Evolutionary conservation across 2,888 invertebrate species (phyloP), one percentile per base, ranked within the genome.

Genomic region (Brenthis ino): DNA sequence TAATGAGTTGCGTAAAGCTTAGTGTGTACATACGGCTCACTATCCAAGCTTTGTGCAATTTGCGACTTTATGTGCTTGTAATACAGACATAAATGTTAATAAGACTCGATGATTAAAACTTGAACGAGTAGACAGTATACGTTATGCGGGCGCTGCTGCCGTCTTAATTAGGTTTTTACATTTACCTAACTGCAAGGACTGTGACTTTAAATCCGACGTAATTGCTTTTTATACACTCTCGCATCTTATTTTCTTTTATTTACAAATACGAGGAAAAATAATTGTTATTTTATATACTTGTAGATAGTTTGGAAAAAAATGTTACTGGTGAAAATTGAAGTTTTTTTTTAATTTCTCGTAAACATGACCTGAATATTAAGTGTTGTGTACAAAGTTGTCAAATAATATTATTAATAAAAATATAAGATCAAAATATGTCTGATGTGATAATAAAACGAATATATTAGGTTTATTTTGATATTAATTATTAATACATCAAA

Each of bases 61-160:
- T 58, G 13, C 24, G 6, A 24, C 8, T n/a, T 11, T 48, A 28
- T 48, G 14, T 4, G 8, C 1, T 20, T 14, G 20, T 24, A 4
- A 60, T n/a, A 50, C 3, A 24, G 11, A 28, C 47, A n/a, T 60
- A 2, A 50, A 28, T 43, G 47, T 37, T 47, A 6, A 47, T 47
- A 57, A 28, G 4, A 28, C 28, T 60, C n/a, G n/a, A 60, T 50
- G 28, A 60, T 60, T 60, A 60, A 60, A 50, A 60, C n/a, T n/a
- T 54, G 4, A 50, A 60, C 50, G 48, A n/a, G 28, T 48, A 60
- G 24, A 28, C 12, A 5, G 11, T 60, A 20, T 20, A 50, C 50
- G 24, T 50, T 14, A 60, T 60, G 48, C 60, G 60, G 60, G 60
- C 47, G 37, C 24, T 47, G 14, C n/a, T 8, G 37, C 60, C 60